These are phyloP conservation scores for Diprion similis DNA, from an alignment of 1,140 invertebrate species.

Conservation along the genomic window DNA sequence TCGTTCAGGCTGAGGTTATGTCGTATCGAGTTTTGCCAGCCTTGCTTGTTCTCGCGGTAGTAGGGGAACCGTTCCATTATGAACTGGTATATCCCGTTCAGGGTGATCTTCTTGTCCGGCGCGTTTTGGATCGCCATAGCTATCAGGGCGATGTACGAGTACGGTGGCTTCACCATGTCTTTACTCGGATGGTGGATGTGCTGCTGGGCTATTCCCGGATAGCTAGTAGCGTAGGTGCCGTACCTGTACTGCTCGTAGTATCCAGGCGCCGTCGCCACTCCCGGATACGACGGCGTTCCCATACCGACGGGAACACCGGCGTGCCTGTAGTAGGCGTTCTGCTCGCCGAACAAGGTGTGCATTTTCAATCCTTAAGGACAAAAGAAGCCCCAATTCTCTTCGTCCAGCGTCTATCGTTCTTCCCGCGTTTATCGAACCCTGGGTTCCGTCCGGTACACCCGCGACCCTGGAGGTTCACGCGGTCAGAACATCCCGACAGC, in stretches of 20 bases:
- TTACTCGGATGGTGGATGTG: conserved; percentile 72
- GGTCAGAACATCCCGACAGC: background rate
- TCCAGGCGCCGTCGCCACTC: conserved; percentile 49
- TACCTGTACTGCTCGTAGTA: conserved; percentile 63
- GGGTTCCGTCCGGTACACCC: conserved; percentile 5
- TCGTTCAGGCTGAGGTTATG: conserved; percentile 98
- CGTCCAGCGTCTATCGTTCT: conserved; percentile 9
- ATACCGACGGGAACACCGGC: conserved; percentile 55
- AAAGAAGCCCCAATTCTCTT: no score
- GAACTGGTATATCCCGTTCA: conserved; percentile 98
- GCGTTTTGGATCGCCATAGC: conserved; percentile 97
- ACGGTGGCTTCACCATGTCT: conserved; percentile 95
- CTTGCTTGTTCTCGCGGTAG: conserved; percentile 96
- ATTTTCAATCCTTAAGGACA: conserved; percentile 56
- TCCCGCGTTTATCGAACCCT: background rate
- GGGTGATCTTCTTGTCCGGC: conserved; percentile 91
- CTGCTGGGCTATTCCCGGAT: conserved; percentile 69
- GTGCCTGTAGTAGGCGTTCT: conserved; percentile 75
- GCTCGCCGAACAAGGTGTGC: conserved; percentile 89
- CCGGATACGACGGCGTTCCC: conserved; percentile 51
- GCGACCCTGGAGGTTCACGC: conserved; percentile 19
- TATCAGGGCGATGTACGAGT: conserved; percentile 97
- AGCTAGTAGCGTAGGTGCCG: conserved; percentile 62
- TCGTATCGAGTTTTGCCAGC: conserved; percentile 94
- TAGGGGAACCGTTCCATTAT: conserved; percentile 99